Evolutionary conservation across 30 jellyfish, hydroid and myxozoan genomes (phyloP), one percentile per base, ranked within the genome.

Genomic region (Morbakka virulenta): DNA sequence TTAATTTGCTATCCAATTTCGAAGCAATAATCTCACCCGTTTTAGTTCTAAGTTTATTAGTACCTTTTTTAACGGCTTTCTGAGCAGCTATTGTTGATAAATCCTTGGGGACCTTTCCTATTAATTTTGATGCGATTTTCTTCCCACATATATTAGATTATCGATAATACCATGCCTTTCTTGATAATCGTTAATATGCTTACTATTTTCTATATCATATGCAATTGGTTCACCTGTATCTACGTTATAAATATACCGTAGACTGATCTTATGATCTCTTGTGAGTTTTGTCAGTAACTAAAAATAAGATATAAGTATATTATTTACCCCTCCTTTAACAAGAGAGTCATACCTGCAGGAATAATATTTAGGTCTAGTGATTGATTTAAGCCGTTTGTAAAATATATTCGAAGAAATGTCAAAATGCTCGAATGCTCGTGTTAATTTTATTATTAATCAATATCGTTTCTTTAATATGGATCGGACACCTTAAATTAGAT

Each of bases 401-500:
- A 31, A 67, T 67, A 67, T 31, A 67, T 67, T 26, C 62, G 32
- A n/a, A 67, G 24, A 6, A 32, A 28, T 21, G 13, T 67, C 30
- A 67, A n/a, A n/a, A n/a, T n/a, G n/a, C n/a, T n/a, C n/a, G 32
- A 4, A 67, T 67, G 35, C 25, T 67, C 17, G 79, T 67, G 35
- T 67, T 67, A 1, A 67, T 32, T 30, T 67, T 67, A 21, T 32
- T 26, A 67, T 26, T 31, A 26, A 67, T 17, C 36, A 67, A 31
- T 64, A 62, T 67, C 69, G 64, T 67, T 67, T 32, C 79, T 67
- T 67, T 64, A 32, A 32, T 31, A 21, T 67, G 79, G 35, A 67
- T 31, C 4, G 79, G 79, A 67, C 24, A 67, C 21, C 79, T 31
- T 4, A 67, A 64, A 64, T 14, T 64, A 64, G 31, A 64, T 64